These are phyloP conservation scores for Pterocles gutturalis DNA, from an alignment of 2,113 vertebrate species.

Conservation along the genomic window DNA sequence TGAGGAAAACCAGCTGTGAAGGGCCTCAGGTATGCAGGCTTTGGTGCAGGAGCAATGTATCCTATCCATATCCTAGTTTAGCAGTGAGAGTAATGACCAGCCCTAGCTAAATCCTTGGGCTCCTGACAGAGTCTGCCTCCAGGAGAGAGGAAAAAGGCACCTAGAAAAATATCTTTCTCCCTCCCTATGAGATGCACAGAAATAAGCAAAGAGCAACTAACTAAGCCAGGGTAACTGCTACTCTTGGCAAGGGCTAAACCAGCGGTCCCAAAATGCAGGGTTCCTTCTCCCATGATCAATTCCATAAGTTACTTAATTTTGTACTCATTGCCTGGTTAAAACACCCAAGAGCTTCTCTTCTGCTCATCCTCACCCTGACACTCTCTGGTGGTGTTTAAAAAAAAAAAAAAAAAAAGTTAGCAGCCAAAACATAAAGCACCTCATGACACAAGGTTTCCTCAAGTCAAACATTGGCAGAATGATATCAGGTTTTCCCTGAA, in stretches of 20 bases:
- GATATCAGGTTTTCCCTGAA: background rate
- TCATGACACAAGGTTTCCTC: background rate
- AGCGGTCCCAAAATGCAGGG: background rate
- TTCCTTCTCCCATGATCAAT: background rate
- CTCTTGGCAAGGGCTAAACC: background rate
- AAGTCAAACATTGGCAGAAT: background rate
- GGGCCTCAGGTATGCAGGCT: background rate
- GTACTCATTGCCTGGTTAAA: background rate
- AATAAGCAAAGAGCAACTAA: background rate
- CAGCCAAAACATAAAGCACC: background rate
- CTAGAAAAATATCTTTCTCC: background rate
- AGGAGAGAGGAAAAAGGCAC: background rate
- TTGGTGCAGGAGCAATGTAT: background rate
- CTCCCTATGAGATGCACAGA: background rate
- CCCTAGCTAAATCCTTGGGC: background rate
- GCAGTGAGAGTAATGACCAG: background rate
- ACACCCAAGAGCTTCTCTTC: background rate
- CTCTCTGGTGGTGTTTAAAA: background rate
- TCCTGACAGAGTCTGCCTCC: background rate
- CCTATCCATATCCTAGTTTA: background rate
- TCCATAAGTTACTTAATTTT: background rate
- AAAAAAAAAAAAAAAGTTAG: background rate
- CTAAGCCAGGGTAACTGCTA: background rate
- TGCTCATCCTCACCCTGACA: background rate
- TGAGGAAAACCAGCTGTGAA: background rate